Evolutionary conservation across 2,797 vertebrate species (phyloP).

Genomic region (Myotis planiceps): DNA sequence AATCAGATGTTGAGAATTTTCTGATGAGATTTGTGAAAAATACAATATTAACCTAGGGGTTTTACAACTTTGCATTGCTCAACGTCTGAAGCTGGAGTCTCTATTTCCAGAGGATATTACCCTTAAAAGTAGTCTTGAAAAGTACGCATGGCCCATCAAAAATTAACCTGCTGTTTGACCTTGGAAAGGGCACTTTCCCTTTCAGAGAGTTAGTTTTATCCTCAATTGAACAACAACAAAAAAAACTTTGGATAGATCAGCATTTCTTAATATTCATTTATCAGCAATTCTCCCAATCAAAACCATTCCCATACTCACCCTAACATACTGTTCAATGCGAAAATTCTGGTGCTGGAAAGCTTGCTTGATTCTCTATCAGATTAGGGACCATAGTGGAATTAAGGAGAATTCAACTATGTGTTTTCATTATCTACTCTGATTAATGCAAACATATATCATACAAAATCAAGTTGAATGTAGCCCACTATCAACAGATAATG

Average conservation of each 20-base stretch:
- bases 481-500: background rate
- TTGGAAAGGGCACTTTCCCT: background rate
- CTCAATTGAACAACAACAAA: background rate
- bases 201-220: background rate
- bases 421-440: background rate
- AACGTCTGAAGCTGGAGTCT: background rate
- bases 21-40: slow-evolving; percentile 48
- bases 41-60: slow-evolving; percentile 33
- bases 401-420: background rate
- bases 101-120: background rate
- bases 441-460: background rate
- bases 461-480: background rate
- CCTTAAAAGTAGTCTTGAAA: background rate
- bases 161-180: background rate
- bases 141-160: background rate
- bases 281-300: background rate
- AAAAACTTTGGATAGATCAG: background rate
- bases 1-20: slow-evolving; percentile 59
- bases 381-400: background rate
- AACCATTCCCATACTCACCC: background rate
- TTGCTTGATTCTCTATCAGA: background rate
- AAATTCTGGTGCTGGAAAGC: background rate
- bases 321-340: background rate
- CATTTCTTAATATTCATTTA: background rate
- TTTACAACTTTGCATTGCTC: background rate